These are phyloP conservation scores for Acyrthosiphon pisum DNA, from an alignment of 1,140 invertebrate species.

Conservation along the genomic window DNA sequence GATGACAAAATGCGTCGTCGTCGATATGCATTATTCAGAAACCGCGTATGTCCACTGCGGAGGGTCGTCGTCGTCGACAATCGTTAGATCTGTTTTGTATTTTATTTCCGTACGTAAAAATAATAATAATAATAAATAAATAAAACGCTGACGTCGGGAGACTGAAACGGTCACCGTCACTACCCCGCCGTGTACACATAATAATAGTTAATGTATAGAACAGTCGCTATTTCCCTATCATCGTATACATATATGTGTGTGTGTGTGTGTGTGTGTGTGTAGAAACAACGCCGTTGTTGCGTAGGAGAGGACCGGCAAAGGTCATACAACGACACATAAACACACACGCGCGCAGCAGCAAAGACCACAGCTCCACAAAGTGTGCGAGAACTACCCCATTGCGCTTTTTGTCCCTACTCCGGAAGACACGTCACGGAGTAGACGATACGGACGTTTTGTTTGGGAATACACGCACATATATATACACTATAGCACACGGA, in stretches of 20 bases:
- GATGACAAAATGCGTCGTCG: slow-evolving; percentile 34
- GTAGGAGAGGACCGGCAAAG: not conserved
- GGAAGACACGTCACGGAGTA: not conserved
- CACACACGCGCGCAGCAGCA: not conserved
- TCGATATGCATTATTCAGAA: slow-evolving; percentile 42
- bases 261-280: not conserved
- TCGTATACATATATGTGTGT: not conserved
- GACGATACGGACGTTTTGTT: not conserved
- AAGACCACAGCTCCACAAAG: not conserved
- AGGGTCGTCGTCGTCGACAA: not conserved
- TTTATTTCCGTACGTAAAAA: slow-evolving; percentile 35
- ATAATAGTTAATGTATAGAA: not conserved
- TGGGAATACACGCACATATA: not conserved
- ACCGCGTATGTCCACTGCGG: not conserved
- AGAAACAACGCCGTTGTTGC: not conserved
- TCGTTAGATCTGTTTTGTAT: not conserved
- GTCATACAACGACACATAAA: not conserved
- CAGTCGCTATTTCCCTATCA: not conserved
- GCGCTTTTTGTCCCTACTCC: not conserved
- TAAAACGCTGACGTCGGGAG: slow-evolving; percentile 14
- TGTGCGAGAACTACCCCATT: not conserved
- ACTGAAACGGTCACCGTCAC: not conserved
- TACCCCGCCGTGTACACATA: not conserved
- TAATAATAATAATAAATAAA: slow-evolving; percentile 19
- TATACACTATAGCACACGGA: not conserved